Percentiles rank a stretch among this genome's conserved stretches.
phyloP scores from a whole-genome alignment of 2,797 vertebrate species.

The Danio jaintianensis region DNA sequence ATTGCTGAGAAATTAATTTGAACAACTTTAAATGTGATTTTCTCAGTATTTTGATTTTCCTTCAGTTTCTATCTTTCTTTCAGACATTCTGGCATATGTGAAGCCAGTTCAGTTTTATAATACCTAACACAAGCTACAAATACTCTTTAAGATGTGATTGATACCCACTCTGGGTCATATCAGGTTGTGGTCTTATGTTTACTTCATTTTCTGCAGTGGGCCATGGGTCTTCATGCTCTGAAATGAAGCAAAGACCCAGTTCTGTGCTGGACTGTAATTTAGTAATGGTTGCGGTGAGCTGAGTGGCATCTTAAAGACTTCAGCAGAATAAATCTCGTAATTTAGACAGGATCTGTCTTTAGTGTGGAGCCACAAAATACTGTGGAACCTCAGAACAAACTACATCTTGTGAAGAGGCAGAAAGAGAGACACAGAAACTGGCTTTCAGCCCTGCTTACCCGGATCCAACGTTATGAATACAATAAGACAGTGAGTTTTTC shows the following conservation, averaged over 20 bases:
- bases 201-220: conserved; percentile 30
- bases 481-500: neutral
- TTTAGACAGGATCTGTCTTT: conserved; percentile 36
- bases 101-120: neutral
- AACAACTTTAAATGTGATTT: no score
- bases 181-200: conserved; percentile 42
- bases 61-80: no score
- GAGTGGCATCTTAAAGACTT: conserved; percentile 55
- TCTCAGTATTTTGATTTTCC: no score
- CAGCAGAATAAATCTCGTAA: conserved; percentile 43
- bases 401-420: conserved; percentile 29
- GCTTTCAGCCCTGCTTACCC: conserved; percentile 2
- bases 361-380: conserved; percentile 35
- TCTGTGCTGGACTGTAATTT: conserved; percentile 53
- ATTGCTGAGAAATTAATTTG: no score
- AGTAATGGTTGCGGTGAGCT: conserved; percentile 49
- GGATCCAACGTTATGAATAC: conserved; percentile 19
- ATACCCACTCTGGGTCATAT: conserved; percentile 5
- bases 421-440: conserved; percentile 33
- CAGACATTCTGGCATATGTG: neutral
- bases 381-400: conserved; percentile 41
- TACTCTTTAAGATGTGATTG: neutral
- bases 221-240: conserved; percentile 40
- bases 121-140: conserved; percentile 2
- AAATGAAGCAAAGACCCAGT: conserved; percentile 51